These are phyloP conservation scores for Gasterosteus nipponicus DNA, from an alignment of 2,113 vertebrate species.

Conservation along the genomic window DNA sequence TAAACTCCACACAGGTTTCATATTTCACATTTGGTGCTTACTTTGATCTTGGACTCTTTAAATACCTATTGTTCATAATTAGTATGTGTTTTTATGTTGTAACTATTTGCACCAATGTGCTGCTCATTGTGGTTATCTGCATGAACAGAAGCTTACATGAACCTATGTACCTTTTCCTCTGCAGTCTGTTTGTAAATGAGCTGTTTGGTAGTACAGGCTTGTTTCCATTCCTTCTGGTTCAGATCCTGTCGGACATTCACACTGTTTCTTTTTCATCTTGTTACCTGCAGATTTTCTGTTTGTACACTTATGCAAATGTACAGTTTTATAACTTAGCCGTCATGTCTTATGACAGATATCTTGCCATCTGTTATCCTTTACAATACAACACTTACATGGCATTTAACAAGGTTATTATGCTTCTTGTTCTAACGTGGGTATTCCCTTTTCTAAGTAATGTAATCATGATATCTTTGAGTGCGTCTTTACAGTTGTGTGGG, in stretches of 20 bases:
- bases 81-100: not conserved
- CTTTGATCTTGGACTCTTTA: not conserved
- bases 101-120: not conserved
- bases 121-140: conserved; percentile 42
- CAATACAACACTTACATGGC: conserved; percentile 10
- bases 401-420: fast-evolving
- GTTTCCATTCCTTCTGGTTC: conserved; percentile 33
- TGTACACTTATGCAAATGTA: conserved; percentile 58
- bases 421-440: conserved; percentile 48
- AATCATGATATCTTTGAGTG: conserved; percentile 28
- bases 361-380: conserved; percentile 47
- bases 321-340: conserved; percentile 21
- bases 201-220: conserved; percentile 45
- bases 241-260: conserved; percentile 47
- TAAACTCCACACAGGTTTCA: not conserved
- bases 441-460: not conserved
- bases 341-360: conserved; percentile 58
- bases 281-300: conserved; percentile 67
- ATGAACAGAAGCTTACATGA: conserved; percentile 68
- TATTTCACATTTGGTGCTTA: not conserved
- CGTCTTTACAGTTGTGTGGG: conserved; percentile 54
- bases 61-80: not conserved
- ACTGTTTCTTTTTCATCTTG: conserved; percentile 9
- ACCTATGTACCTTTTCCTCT: conserved; percentile 65
- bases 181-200: conserved; percentile 33